These are phyloP conservation scores for Hedychridium roseum DNA, from an alignment of 2,888 invertebrate species.

Conservation along the genomic window DNA sequence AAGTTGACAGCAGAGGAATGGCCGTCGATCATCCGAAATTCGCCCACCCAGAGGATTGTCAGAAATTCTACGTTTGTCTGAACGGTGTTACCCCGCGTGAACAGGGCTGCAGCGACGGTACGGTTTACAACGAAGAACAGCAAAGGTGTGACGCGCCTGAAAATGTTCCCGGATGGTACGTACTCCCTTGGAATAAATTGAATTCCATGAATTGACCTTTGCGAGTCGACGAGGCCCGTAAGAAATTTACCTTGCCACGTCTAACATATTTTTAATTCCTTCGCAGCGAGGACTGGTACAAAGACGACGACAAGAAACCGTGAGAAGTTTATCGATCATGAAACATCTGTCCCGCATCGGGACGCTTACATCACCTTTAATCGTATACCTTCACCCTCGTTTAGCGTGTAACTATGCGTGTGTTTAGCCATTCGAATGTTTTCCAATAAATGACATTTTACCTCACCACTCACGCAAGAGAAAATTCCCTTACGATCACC, in stretches of 20 bases:
- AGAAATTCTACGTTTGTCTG: slow-evolving; percentile 90
- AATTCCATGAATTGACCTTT: too few species aligned
- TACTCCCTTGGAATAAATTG: too few species aligned
- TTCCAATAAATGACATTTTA: slow-evolving; percentile 43
- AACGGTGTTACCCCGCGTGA: slow-evolving; percentile 88
- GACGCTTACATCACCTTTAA: slow-evolving; percentile 42
- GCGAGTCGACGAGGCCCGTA: background rate
- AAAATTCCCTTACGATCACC: slow-evolving; percentile 3
- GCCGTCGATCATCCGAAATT: slow-evolving; percentile 84
- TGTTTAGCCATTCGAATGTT: slow-evolving; percentile 36
- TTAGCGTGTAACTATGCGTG: slow-evolving; percentile 31
- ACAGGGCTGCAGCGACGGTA: slow-evolving; percentile 84
- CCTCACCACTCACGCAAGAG: slow-evolving; percentile 19
- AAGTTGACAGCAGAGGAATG: slow-evolving; percentile 75
- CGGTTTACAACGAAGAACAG: slow-evolving; percentile 88
- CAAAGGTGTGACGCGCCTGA: slow-evolving; percentile 90
- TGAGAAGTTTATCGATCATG: slow-evolving; percentile 39
- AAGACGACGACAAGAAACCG: slow-evolving; percentile 73
- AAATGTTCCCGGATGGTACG: slow-evolving; percentile 89
- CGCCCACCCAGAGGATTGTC: slow-evolving; percentile 87
- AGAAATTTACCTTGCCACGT: background rate
- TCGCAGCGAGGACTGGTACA: slow-evolving; percentile 87
- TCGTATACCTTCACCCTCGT: slow-evolving; percentile 27
- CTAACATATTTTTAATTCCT: slow-evolving; percentile 29
- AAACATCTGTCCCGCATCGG: slow-evolving; percentile 62